Evolutionary conservation across 2,888 invertebrate genomes (phyloP).

Genomic region (Nymphalis polychloros): DNA sequence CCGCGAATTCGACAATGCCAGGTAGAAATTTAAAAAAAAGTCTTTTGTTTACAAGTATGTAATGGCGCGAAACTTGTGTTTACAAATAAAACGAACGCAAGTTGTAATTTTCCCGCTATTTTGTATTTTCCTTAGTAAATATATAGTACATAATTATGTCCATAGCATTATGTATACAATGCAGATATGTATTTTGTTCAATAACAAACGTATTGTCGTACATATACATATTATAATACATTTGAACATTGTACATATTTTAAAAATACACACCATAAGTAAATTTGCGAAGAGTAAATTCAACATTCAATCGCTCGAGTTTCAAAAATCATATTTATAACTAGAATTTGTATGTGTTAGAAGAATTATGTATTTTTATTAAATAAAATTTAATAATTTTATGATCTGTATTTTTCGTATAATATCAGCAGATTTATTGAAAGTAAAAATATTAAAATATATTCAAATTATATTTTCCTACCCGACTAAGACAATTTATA

Average conservation of each 20-base stretch:
- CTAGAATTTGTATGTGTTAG: too few relatives aligned
- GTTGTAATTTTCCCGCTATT: conserved; percentile 59
- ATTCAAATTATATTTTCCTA: too few relatives aligned
- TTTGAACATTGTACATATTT: conserved; percentile 1
- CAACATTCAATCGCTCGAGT: background rate
- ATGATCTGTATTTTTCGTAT: too few relatives aligned
- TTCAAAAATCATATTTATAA: too few relatives aligned
- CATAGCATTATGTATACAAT: conserved; percentile 20
- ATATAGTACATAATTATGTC: conserved; percentile 29
- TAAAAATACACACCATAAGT: background rate
- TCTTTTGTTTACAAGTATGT: conserved; percentile 50
- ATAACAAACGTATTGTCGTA: conserved; percentile 23
- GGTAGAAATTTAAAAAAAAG: conserved; percentile 56
- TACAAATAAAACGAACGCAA: conserved; percentile 46
- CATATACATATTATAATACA: background rate
- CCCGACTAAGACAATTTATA: too few relatives aligned
- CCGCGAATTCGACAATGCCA: conserved; percentile 52
- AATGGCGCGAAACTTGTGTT: conserved; percentile 76
- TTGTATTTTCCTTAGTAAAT: conserved; percentile 39
- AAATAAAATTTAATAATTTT: too few relatives aligned
- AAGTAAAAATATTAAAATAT: too few relatives aligned
- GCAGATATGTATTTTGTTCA: conserved; percentile 14
- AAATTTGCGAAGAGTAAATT: background rate
- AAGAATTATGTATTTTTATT: too few relatives aligned
- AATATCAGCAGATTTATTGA: too few relatives aligned